A percentile compares a stretch with the other conserved stretches of the same genome.
These are phyloP conservation scores for Monodelphis domestica DNA, from an alignment of 2,797 vertebrate species.

Conservation along the genomic window DNA sequence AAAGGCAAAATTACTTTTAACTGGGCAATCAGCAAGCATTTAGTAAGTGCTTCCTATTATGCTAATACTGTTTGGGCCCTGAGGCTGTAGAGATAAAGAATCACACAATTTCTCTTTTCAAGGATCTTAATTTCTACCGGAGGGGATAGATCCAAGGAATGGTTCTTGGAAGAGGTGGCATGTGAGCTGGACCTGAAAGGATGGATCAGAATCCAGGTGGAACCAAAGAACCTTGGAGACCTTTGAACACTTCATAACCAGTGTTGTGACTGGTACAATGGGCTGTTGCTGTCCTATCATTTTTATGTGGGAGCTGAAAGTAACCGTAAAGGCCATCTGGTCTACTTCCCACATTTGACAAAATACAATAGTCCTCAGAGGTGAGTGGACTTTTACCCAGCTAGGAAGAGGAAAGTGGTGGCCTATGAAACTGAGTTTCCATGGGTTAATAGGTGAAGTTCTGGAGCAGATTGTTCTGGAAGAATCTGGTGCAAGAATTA, in stretches of 20 bases:
- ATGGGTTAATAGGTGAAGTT: not conserved
- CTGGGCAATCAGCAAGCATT: not conserved
- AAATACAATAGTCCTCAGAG: not conserved
- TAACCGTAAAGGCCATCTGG: not conserved
- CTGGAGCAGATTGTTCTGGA: not conserved
- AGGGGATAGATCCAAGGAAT: not conserved
- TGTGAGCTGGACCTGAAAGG: not conserved
- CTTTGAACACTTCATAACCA: not conserved
- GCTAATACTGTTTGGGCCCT: not conserved
- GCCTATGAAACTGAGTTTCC: not conserved
- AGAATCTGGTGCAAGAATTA: constrained; percentile 2
- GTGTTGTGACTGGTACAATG: not conserved
- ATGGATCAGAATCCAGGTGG: not conserved
- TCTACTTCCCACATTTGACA: not conserved
- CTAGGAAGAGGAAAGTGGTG: not conserved
- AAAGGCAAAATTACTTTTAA: too few species aligned
- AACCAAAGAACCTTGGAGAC: not conserved
- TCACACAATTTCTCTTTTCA: too few species aligned
- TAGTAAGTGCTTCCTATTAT: not conserved
- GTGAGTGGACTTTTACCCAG: not conserved
- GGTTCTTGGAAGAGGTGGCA: not conserved
- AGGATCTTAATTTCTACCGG: not conserved
- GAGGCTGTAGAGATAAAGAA: too few species aligned
- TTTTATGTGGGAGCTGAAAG: not conserved
- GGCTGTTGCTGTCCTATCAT: not conserved